A percentile compares a stretch with the other conserved stretches of the same genome.
Conservation (phyloP, 2,888 invertebrate genomes). For the Hirtodrosophila cameraria region DNA sequence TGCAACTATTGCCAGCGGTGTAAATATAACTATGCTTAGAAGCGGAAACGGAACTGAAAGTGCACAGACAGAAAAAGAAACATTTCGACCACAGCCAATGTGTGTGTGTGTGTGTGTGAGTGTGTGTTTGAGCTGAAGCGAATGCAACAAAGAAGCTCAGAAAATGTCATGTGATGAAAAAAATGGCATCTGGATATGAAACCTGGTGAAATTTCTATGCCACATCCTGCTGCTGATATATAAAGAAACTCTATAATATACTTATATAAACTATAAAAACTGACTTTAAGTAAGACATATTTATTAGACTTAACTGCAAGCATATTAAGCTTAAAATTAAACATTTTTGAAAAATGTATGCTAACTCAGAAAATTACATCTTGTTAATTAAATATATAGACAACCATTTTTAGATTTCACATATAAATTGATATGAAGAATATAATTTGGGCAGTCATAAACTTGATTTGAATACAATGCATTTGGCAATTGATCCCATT, state of each 20-base stretch:
- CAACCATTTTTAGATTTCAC: too few species aligned
- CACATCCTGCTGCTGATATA: too few species aligned
- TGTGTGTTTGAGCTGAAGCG: neutral
- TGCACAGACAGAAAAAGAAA: conserved; percentile 12
- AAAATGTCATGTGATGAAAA: conserved; percentile 33
- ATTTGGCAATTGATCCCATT: conserved; percentile 7
- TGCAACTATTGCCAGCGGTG: conserved; percentile 44
- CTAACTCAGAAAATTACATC: too few species aligned
- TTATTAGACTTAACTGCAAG: too few species aligned
- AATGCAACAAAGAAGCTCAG: conserved; percentile 16
- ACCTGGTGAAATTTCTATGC: conserved; percentile 28
- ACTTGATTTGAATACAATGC: neutral
- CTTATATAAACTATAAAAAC: too few species aligned
- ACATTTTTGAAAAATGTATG: too few species aligned
- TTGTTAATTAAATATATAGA: too few species aligned
- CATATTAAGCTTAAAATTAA: too few species aligned
- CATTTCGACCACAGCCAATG: neutral
- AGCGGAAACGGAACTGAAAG: conserved; percentile 53
- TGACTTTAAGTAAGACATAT: too few species aligned
- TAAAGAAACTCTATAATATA: too few species aligned
- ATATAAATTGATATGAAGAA: too few species aligned
- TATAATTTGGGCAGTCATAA: neutral
- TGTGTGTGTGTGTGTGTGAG: conserved; percentile 3
- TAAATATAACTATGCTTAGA: conserved; percentile 59
- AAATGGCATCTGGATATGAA: conserved; percentile 33